Conservation (phyloP, 2,888 invertebrate species). For the Malachius bipustulatus region DNA sequence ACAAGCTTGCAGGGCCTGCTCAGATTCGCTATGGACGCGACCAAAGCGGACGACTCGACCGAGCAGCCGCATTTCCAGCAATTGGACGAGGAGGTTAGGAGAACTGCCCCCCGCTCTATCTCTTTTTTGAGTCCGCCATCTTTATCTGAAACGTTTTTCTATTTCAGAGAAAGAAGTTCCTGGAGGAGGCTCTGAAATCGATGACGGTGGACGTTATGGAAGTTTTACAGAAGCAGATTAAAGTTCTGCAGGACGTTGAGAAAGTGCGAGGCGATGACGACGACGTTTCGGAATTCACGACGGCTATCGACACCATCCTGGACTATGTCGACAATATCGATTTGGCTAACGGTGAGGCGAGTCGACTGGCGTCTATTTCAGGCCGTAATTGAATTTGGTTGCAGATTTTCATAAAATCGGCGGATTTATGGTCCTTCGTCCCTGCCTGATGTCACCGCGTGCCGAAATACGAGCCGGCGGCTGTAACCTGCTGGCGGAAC, state of each 20-base stretch:
- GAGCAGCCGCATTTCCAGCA: constrained; percentile 40
- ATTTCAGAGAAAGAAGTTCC: constrained; percentile 54
- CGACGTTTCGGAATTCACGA: constrained; percentile 45
- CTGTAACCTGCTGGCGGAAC: constrained; percentile 59
- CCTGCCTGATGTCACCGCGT: constrained; percentile 52
- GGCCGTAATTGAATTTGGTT: too few species aligned
- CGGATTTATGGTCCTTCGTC: constrained; percentile 60
- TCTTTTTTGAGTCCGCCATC: too few species aligned
- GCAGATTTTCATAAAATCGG: constrained; percentile 78
- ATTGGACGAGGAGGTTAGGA: constrained; percentile 51
- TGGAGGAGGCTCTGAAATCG: constrained; percentile 57
- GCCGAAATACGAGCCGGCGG: constrained; percentile 49
- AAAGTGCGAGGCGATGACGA: constrained; percentile 38
- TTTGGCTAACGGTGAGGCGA: constrained; percentile 61
- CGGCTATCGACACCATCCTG: constrained; percentile 55
- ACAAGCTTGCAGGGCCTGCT: constrained; percentile 44
- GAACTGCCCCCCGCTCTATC: too few species aligned
- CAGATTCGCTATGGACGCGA: constrained; percentile 58
- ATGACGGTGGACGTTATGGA: constrained; percentile 60
- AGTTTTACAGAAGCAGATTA: constrained; percentile 50
- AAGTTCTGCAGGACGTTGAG: constrained; percentile 42
- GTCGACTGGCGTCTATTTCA: too few species aligned
- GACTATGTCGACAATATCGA: constrained; percentile 67
- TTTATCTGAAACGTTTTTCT: too few species aligned
- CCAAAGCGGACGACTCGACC: constrained; percentile 46